These are phyloP conservation scores for Synanthedon myopaeformis DNA, from an alignment of 2,888 invertebrate genomes.

Conservation along the genomic window DNA sequence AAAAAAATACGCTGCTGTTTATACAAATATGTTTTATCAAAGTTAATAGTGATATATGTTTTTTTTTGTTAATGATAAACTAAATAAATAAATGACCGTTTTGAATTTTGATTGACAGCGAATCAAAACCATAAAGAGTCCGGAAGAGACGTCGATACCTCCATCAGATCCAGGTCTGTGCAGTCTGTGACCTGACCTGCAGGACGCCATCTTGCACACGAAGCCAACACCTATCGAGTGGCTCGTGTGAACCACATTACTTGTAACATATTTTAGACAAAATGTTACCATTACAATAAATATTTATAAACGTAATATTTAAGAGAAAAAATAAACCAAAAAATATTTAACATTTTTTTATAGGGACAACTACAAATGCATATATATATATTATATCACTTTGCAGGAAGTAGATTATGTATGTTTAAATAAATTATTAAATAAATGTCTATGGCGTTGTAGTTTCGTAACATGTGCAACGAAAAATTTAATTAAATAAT, in stretches of 20 bases:
- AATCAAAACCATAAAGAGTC: slow-evolving; percentile 41
- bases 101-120: slow-evolving; percentile 25
- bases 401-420: too few relatives aligned
- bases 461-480: slow-evolving; percentile 8
- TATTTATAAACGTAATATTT: too few relatives aligned
- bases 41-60: neutral
- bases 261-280: too few relatives aligned
- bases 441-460: too few relatives aligned
- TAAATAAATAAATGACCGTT: too few relatives aligned
- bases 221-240: slow-evolving; percentile 49
- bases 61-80: too few relatives aligned
- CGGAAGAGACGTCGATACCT: slow-evolving; percentile 47
- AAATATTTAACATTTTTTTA: too few relatives aligned
- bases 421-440: too few relatives aligned
- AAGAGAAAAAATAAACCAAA: too few relatives aligned
- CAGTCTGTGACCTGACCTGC: slow-evolving; percentile 54
- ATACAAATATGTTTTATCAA: neutral
- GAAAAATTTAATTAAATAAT: slow-evolving; percentile 6
- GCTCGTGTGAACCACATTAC: slow-evolving; percentile 35
- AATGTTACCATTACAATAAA: too few relatives aligned
- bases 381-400: too few relatives aligned
- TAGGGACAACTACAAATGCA: too few relatives aligned
- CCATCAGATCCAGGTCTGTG: slow-evolving; percentile 42
- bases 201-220: slow-evolving; percentile 9
- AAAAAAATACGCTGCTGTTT: neutral